Evolutionary conservation across 2,113 vertebrate species (phyloP), one percentile per base, ranked within the genome.

Genomic region (Podilymbus podiceps): DNA sequence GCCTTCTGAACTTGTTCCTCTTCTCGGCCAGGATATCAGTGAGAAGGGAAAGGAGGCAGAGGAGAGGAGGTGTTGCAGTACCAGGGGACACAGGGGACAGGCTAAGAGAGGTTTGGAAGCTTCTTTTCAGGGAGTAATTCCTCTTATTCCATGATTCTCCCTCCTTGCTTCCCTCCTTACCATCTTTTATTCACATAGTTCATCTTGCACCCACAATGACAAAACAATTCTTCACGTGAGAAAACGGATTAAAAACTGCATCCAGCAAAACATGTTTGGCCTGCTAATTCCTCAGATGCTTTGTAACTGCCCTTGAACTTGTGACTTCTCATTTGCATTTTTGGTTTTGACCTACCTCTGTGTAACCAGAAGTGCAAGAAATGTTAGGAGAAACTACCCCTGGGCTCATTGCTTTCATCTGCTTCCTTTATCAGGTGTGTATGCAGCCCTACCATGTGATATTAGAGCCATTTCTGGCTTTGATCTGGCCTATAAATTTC

Each of bases 111-210:
- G 60, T 86, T 66, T 66, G 9, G 42, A 92, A 77, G 11, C 21
- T 69, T 79, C 11, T 73, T 83, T 83, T 68, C 35, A 66, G 38
- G n/a, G 27, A 83, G 27, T 19, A 73, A 74, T 80, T 69, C 16
- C 24, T 53, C 24, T 58, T 89, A 66, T 18, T 80, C 30, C 12
- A 66, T 44, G 16, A 58, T 86, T 86, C 25, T 28, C 24, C 11
- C 4, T 63, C 5, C 18, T 49, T 14, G 13, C 7, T 9, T 1
- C 40, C 5, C 2, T 13, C 7, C 25, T 7, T 2, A 1, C 4
- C 33, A 68, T 59, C 24, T 80, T 83, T 66, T 59, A 58, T 11
- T 78, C 56, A 84, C 35, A 53, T 4, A 42, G 10, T 78, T 81
- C 82, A 5, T 50, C 25, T 93, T 38, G 53, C 50, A 63, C 11